Base-by-base conservation (phyloP, 2,113 vertebrate species). In the Rhynchopsitta pachyrhyncha region DNA sequence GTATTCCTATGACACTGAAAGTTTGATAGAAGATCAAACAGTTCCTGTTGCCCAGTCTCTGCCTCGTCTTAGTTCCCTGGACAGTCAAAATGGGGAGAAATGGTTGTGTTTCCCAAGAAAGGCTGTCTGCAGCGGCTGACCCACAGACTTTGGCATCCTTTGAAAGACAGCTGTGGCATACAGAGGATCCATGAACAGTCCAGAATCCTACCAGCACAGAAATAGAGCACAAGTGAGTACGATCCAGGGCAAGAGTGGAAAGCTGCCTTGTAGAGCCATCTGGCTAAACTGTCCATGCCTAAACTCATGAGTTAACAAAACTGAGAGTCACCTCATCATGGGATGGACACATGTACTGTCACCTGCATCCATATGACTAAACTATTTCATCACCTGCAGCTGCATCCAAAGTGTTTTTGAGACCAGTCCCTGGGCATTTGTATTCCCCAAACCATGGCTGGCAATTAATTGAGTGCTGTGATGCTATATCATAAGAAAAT, bases 161-260 rank as follows among this genome's bases (percentile, higher is more conserved):
- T 31, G 31, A 46, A 46, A 76, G 37, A n/a, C 13, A 49, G 50
- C 19, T 82, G 37, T 20, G 37, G 7, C 24, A 9, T 29, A 24
- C 66, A 90, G 42, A 50, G 37, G 8, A 25, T 31, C 47, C 2
- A 2, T 6, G 27, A 62, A n/a, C 44, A 69, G 68, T 33, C 35
- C 71, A 39, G 47, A 19, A 31, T 80, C n/a, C 39, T 25, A 22
- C 13, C 7, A 55, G 47, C 39, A 24, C 6, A 13, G 35, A 42
- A 62, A 69, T 39, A 41, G 35, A 10, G 31, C 1, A 1, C 35
- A 35, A 18, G 37, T 0, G 1, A 46, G 18, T 10, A 11, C 0
- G 2, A 2, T 49, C 52, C 46, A 64, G n/a, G 19, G 42, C 22
- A 29, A 31, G 31, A 63, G 6, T 2, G 3, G 25, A 77, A 73